phyloP scores from a whole-genome alignment of 2,797 vertebrate genomes.

The Staurois parvus region DNA sequence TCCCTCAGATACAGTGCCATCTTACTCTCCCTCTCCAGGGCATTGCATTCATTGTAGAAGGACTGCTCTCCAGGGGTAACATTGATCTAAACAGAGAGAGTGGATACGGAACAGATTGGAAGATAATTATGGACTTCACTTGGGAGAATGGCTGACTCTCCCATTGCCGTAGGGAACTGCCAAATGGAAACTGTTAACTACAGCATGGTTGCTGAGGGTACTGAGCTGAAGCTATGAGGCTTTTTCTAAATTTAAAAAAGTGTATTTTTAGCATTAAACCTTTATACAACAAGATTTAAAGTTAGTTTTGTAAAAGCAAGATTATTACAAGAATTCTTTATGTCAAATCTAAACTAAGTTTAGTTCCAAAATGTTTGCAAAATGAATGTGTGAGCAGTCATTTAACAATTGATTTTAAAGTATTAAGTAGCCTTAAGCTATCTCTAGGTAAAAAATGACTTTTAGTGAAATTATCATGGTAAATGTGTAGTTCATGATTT shows the following conservation, averaged over 20 bases:
- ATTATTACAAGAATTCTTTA: conserved; percentile 4
- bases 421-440: conserved; percentile 79
- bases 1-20: neutral
- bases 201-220: neutral
- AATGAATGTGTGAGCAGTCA: conserved; percentile 70
- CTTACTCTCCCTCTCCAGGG: neutral
- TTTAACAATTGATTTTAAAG: conserved; percentile 76
- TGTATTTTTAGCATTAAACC: neutral
- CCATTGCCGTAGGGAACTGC: neutral
- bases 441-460: conserved; percentile 75
- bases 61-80: neutral
- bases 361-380: conserved; percentile 46
- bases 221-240: neutral
- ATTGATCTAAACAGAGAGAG: neutral
- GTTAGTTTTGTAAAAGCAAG: neutral
- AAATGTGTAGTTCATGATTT: conserved; percentile 77
- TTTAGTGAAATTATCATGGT: conserved; percentile 80
- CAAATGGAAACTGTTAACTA: neutral
- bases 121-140: neutral
- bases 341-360: conserved; percentile 30
- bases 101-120: neutral
- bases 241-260: neutral
- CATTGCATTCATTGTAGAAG: neutral
- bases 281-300: conserved; percentile 7
- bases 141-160: neutral